These are phyloP conservation scores for Verasper variegatus DNA, from an alignment of 2,113 vertebrate genomes.

Conservation along the genomic window DNA sequence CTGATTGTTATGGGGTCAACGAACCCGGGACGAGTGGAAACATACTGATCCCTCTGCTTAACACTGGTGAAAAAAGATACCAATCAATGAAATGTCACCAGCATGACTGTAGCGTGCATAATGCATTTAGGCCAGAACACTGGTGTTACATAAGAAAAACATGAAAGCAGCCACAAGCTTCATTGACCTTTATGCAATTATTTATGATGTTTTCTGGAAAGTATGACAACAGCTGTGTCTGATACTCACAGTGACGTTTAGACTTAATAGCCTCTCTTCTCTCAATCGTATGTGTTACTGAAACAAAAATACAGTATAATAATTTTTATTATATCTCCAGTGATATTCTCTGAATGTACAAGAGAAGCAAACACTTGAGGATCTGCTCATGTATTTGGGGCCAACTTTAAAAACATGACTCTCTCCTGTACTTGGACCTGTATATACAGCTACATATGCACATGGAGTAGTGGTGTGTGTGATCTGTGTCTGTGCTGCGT, in stretches of 20 bases:
- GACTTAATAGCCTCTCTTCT: not conserved
- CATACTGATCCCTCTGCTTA: constrained; percentile 59
- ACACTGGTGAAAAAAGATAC: constrained; percentile 66
- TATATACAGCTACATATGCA: too few species aligned
- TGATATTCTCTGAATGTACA: not conserved
- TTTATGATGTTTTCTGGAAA: constrained; percentile 36
- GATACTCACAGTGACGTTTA: not conserved
- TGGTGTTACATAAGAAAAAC: constrained; percentile 49
- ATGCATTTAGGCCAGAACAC: constrained; percentile 62
- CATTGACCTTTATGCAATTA: constrained; percentile 43
- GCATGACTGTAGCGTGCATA: constrained; percentile 54
- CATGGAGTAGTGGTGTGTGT: not conserved
- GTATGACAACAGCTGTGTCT: constrained; percentile 3
- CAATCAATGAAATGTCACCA: constrained; percentile 66
- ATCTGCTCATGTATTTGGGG: not conserved
- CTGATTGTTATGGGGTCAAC: constrained; percentile 68
- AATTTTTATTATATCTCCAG: not conserved
- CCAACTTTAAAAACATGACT: not conserved
- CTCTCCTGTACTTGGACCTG: not conserved
- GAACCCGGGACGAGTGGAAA: constrained; percentile 62
- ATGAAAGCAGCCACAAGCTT: constrained; percentile 24
- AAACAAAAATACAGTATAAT: constrained; percentile 1
- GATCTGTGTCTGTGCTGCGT: constrained; percentile 19
- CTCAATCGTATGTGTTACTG: not conserved
- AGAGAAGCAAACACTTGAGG: not conserved